These are phyloP conservation scores for Cheilosia grossa DNA, from an alignment of 2,888 invertebrate species.

Conservation along the genomic window DNA sequence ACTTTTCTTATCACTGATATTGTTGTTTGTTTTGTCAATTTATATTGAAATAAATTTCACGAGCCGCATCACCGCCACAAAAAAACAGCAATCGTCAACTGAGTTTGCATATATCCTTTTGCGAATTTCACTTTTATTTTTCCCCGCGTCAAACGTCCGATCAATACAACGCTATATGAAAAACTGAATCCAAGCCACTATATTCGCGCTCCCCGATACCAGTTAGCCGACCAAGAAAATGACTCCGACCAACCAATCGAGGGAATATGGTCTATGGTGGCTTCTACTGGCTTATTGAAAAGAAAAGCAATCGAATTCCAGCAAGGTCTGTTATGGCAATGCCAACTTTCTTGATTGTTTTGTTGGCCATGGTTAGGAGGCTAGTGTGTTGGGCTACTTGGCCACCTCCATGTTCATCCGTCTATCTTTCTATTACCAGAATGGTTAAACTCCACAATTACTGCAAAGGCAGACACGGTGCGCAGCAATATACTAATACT, in stretches of 20 bases:
- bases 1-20: conserved; percentile 1
- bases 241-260: conserved; percentile 54
- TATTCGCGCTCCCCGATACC: conserved; percentile 70
- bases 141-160: conserved; percentile 72
- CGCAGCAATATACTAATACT: conserved; percentile 31
- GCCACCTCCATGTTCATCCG: conserved; percentile 73
- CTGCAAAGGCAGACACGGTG: conserved; percentile 33
- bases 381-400: conserved; percentile 71
- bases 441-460: conserved; percentile 65
- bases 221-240: conserved; percentile 62
- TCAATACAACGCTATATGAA: conserved; percentile 73
- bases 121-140: conserved; percentile 72
- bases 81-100: conserved; percentile 22
- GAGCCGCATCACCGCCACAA: conserved; percentile 23
- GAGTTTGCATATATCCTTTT: conserved; percentile 68
- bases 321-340: conserved; percentile 72
- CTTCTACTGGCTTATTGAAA: conserved; percentile 73
- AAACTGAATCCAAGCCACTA: conserved; percentile 72
- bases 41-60: conserved; percentile 23
- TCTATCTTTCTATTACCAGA: conserved; percentile 60
- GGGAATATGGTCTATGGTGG: conserved; percentile 69
- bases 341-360: conserved; percentile 75
- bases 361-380: conserved; percentile 73
- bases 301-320: conserved; percentile 75
- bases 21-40: conserved; percentile 25